Conservation (phyloP, 2,888 invertebrate species). For the Clivina fossor region DNA sequence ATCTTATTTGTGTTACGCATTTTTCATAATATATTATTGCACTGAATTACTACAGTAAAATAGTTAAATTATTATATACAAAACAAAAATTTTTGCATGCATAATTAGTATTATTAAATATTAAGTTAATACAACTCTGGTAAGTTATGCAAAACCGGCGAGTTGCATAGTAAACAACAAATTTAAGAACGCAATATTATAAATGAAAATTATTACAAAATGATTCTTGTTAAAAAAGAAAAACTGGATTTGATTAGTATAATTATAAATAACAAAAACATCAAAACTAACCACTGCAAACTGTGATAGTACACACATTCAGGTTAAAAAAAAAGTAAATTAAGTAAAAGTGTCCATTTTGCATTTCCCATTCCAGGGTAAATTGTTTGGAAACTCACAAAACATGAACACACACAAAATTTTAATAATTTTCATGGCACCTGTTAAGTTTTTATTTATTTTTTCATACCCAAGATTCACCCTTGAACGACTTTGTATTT, state of each 20-base stretch:
- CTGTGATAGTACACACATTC: neutral
- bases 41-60: neutral
- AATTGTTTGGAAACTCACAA: constrained; percentile 2
- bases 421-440: constrained; percentile 14
- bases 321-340: neutral
- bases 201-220: neutral
- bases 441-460: constrained; percentile 14
- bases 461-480: constrained; percentile 3
- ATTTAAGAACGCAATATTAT: neutral
- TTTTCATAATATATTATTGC: neutral
- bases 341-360: neutral
- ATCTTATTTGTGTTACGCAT: neutral
- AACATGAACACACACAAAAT: constrained; percentile 9
- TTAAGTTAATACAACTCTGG: neutral
- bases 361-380: neutral
- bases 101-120: neutral
- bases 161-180: neutral
- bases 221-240: neutral
- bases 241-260: constrained; percentile 3
- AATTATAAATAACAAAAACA: constrained; percentile 10
- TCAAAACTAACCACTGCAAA: constrained; percentile 21
- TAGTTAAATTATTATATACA: neutral
- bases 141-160: neutral
- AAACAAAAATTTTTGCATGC: neutral
- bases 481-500: constrained; percentile 26